These are phyloP conservation scores for Sthenelais limicola DNA, from an alignment of 2,888 invertebrate species.

Conservation along the genomic window DNA sequence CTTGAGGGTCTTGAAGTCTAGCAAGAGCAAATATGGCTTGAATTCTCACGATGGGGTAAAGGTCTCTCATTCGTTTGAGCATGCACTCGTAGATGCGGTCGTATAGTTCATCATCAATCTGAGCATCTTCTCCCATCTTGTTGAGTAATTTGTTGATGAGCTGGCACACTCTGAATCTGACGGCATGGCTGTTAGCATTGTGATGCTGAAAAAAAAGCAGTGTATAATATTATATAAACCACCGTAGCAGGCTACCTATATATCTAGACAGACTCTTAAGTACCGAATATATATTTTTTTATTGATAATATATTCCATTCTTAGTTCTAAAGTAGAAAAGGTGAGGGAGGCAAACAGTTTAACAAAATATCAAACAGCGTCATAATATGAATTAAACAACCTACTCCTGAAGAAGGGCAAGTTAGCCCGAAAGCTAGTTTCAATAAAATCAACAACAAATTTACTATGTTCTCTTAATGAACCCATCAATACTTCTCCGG, in stretches of 20 bases:
- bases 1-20: conserved; percentile 84
- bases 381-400: no score
- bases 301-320: not conserved
- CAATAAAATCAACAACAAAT: no score
- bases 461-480: no score
- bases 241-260: no score
- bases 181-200: conserved; percentile 74
- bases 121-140: conserved; percentile 83
- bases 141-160: conserved; percentile 83
- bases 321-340: not conserved
- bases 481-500: no score
- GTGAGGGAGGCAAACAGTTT: not conserved
- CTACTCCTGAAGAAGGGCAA: no score
- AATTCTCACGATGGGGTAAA: conserved; percentile 82
- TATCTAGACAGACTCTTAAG: no score
- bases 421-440: no score
- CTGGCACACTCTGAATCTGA: conserved; percentile 85
- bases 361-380: no score
- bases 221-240: no score
- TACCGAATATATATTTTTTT: no score
- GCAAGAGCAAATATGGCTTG: conserved; percentile 86
- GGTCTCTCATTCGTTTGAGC: conserved; percentile 80
- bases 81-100: conserved; percentile 82
- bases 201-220: conserved; percentile 59
- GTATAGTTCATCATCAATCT: conserved; percentile 83